Evolutionary conservation across 1,140 invertebrate genomes (phyloP).

Genomic region (Euwallacea fornicatus): DNA sequence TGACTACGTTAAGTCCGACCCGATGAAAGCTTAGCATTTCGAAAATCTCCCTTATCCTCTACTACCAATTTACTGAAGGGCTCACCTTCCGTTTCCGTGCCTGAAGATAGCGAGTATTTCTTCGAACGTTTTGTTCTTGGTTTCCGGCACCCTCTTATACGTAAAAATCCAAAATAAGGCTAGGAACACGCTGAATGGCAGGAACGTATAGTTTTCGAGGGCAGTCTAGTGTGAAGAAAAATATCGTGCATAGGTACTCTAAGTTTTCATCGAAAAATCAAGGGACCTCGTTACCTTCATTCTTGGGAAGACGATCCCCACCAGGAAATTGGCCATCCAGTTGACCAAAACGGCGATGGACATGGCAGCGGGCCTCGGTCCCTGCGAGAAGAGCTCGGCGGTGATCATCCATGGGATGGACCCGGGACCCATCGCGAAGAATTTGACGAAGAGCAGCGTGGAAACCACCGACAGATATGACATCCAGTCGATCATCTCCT

Average conservation of each 20-base stretch:
- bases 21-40: too few species aligned
- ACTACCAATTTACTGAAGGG: not conserved
- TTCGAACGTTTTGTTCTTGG: conserved; percentile 98
- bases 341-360: conserved; percentile 97
- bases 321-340: conserved; percentile 97
- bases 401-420: conserved; percentile 99
- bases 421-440: conserved; percentile 94
- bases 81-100: conserved; percentile 83
- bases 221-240: conserved; percentile 58
- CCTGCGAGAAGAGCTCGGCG: conserved; percentile 96
- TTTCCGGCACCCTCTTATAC: conserved; percentile 97
- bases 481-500: conserved; percentile 98
- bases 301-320: conserved; percentile 92
- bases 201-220: conserved; percentile 94
- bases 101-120: conserved; percentile 92
- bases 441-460: conserved; percentile 92
- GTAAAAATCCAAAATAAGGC: conserved; percentile 97
- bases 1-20: not conserved
- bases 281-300: conserved; percentile 72
- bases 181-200: conserved; percentile 95
- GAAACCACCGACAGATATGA: conserved; percentile 93
- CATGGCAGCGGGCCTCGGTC: conserved; percentile 94
- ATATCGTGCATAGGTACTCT: not conserved
- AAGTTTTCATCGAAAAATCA: not conserved
- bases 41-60: too few species aligned